Evolutionary conservation across 2,113 vertebrate species (phyloP).

Genomic region (Neoarius graeffei): DNA sequence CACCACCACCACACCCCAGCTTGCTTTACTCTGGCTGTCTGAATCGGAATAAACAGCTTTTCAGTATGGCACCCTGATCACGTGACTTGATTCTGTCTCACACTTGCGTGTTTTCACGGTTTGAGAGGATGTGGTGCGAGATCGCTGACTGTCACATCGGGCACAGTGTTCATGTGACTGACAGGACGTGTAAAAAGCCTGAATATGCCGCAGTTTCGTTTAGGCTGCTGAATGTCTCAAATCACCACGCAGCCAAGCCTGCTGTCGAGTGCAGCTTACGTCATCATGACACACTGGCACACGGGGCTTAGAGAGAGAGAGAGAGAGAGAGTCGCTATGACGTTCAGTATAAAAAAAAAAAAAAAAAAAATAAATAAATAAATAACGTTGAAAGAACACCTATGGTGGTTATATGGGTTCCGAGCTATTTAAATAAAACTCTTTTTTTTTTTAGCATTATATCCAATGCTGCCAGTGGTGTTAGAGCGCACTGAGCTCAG

Average conservation of each 20-base stretch:
- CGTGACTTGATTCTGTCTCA: constrained; percentile 16
- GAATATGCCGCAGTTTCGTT: not conserved
- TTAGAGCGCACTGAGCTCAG: not conserved
- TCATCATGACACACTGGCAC: constrained; percentile 23
- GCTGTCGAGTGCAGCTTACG: constrained; percentile 11
- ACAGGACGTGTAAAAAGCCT: not conserved
- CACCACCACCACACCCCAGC: not conserved
- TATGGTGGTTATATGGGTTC: not conserved
- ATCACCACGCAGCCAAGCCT: not conserved
- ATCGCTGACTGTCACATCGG: not conserved
- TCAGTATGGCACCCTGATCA: constrained; percentile 13
- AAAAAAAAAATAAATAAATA: not conserved
- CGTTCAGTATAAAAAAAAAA: not conserved
- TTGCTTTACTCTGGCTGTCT: constrained; percentile 8
- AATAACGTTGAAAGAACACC: not conserved
- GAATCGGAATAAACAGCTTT: not conserved
- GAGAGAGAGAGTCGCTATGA: not conserved
- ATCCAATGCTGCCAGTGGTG: not conserved
- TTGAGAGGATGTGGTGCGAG: constrained; percentile 13
- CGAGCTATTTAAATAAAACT: no score
- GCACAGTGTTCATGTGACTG: not conserved
- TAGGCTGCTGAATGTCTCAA: not conserved
- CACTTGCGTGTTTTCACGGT: not conserved
- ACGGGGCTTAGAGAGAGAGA: not conserved
- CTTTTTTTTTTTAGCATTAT: no score